These are phyloP conservation scores for Chelmon rostratus DNA, from an alignment of 2,797 vertebrate species.

Conservation along the genomic window DNA sequence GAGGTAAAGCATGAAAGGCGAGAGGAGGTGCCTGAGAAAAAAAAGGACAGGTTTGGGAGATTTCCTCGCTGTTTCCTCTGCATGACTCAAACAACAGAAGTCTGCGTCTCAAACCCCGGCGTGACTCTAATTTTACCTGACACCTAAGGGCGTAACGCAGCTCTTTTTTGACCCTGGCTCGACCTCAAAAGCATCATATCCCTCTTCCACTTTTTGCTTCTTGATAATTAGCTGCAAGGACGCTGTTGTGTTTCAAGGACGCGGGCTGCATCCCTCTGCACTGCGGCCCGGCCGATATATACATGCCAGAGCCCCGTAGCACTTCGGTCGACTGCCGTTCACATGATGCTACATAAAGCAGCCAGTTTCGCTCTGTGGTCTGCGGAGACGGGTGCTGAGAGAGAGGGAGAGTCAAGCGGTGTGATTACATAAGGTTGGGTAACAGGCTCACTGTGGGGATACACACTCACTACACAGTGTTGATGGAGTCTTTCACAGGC, in stretches of 20 bases:
- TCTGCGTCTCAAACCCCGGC: not conserved
- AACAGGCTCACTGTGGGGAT: conserved; percentile 71
- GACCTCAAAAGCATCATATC: conserved; percentile 38
- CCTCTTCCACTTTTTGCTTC: conserved; percentile 37
- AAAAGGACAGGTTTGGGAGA: not conserved
- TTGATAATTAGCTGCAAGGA: conserved; percentile 60
- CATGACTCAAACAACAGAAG: conserved; percentile 13
- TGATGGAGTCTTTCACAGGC: conserved; percentile 83
- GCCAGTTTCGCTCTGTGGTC: conserved; percentile 36
- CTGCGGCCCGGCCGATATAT: conserved; percentile 54
- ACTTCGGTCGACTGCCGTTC: conserved; percentile 46
- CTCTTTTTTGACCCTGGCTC: conserved; percentile 40
- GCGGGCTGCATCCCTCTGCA: conserved; percentile 51
- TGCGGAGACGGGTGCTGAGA: conserved; percentile 32
- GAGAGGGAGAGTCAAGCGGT: conserved; percentile 44
- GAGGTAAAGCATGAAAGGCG: conserved; percentile 9
- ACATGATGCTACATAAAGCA: conserved; percentile 51
- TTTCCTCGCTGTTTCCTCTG: conserved; percentile 17
- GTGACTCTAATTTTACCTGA: conserved; percentile 46
- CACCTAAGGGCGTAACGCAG: conserved; percentile 25
- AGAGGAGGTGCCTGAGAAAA: conserved; percentile 25
- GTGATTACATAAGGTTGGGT: conserved; percentile 76
- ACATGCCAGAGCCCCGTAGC: conserved; percentile 57
- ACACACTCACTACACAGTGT: conserved; percentile 72
- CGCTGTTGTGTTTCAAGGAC: conserved; percentile 55